Evolutionary conservation across 2,797 vertebrate genomes (phyloP).

Genomic region (Hemitrygon akajei): DNA sequence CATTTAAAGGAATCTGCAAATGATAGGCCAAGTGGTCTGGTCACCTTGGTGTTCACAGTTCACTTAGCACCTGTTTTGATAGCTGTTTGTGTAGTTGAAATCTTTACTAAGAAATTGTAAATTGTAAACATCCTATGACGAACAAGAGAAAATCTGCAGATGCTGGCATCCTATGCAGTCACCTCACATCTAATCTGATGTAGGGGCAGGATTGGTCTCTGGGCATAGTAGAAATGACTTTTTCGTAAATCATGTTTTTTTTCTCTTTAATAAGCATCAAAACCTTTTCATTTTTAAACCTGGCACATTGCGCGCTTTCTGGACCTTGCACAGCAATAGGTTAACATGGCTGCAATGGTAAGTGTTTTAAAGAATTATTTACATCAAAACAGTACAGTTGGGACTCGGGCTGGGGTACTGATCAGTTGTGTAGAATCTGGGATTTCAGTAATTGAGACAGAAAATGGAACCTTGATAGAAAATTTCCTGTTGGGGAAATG

Average conservation of each 20-base stretch:
- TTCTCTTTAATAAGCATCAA: background rate
- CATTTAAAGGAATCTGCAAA: background rate
- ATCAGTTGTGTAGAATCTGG: background rate
- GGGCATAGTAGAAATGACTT: background rate
- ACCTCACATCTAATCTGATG: background rate
- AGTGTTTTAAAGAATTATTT: background rate
- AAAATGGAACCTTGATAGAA: background rate
- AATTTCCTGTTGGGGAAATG: background rate
- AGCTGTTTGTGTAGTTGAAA: background rate
- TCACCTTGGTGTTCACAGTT: background rate
- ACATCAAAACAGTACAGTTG: background rate
- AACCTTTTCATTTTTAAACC: background rate
- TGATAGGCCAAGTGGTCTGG: background rate
- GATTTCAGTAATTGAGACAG: background rate
- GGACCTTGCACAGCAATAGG: background rate
- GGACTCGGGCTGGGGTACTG: background rate
- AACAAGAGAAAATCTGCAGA: no score
- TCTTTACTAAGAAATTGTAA: background rate
- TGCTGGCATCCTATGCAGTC: background rate
- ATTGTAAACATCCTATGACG: background rate
- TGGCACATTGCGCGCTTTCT: background rate
- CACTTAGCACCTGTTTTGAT: background rate
- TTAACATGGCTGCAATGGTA: slow-evolving; percentile 12
- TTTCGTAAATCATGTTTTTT: no score
- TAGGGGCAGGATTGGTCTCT: background rate